These are phyloP conservation scores for Sebastes elongatus DNA, from an alignment of 2,797 vertebrate species.

Conservation along the genomic window DNA sequence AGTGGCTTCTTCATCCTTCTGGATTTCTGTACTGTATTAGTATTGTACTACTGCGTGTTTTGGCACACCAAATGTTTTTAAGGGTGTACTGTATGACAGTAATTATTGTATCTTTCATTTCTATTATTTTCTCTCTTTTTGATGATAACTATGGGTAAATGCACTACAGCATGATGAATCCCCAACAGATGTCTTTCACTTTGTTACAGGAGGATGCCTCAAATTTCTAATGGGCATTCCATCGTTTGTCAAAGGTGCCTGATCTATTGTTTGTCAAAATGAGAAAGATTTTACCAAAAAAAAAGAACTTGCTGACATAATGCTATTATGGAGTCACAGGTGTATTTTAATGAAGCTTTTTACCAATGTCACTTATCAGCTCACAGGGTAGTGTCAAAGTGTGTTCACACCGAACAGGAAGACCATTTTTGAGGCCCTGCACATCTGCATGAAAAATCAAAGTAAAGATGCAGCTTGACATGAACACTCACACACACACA, in stretches of 20 bases:
- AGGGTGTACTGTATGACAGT: constrained; percentile 9
- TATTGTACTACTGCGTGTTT: constrained; percentile 33
- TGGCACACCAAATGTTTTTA: constrained; percentile 19
- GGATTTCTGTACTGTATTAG: constrained; percentile 29
- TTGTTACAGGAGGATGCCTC: constrained; percentile 33
- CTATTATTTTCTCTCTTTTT: constrained; percentile 10
- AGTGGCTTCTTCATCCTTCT: constrained; percentile 10
- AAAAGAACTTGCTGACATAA: neutral
- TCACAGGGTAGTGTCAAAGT: neutral
- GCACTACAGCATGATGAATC: constrained; percentile 3
- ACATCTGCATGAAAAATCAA: neutral
- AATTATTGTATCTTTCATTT: constrained; percentile 9
- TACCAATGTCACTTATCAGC: neutral
- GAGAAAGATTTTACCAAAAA: constrained; percentile 55
- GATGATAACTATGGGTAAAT: constrained; percentile 10
- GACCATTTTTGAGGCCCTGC: neutral
- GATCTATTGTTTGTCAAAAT: constrained; percentile 48
- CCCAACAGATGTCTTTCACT: constrained; percentile 9
- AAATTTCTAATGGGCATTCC: constrained; percentile 18
- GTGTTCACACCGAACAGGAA: constrained; percentile 7
- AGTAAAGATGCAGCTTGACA: neutral
- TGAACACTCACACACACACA: neutral
- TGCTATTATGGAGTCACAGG: neutral
- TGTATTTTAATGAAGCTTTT: neutral
- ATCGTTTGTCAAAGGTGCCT: constrained; percentile 63